Base-by-base conservation (phyloP, 2,888 invertebrate genomes). In the Pollenia angustigena region DNA sequence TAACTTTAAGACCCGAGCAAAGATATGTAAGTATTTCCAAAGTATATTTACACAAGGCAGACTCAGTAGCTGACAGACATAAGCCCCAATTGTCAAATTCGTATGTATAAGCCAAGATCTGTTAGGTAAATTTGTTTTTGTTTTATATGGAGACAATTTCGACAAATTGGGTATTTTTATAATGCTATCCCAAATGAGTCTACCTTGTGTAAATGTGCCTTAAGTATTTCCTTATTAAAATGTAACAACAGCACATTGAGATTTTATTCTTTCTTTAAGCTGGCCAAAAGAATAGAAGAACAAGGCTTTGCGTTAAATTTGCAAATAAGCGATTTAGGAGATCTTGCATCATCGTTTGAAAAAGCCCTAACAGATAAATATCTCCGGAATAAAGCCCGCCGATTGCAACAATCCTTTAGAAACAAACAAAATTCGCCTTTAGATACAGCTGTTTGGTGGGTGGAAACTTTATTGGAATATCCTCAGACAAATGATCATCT, bases 361-460 rank as follows among this genome's bases (percentile, higher is more conserved):
- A 50, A 7, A 9, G 46, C 52, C 18, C 32, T 85, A 14, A 52
- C n/a, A n/a, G 46, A 80, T 23, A 54, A 54, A 32, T 40, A 11
- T n/a, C 1, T 85, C 3, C 11, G 8, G 4, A 69, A 69, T 9
- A 75, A 18, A 16, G 62, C 52, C 16, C 10, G 54, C 4, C 46
- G 56, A 9, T 44, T 85, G 7, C 68, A 80, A 9, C 9, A 32
- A 2, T 60, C 85, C 1, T 40, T 85, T 0, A 48, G 12, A 16
- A 60, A 69, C 14, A 62, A 69, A 64, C 80, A 56, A 69, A 85
- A 69, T 16, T 48, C 54, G 4, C n/a, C 85, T 1, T 16, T 85
- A 42, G 60, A 75, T 48, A 80, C 85, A 7, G 85, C 85, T 23
- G 32, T 75, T 9, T 85, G 85, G 85, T 85, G 75, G 75, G 54